Percentiles rank a stretch among this genome's conserved stretches.
Evolutionary conservation across 2,888 invertebrate genomes (phyloP).

Genomic region (Frankliniella fusca): DNA sequence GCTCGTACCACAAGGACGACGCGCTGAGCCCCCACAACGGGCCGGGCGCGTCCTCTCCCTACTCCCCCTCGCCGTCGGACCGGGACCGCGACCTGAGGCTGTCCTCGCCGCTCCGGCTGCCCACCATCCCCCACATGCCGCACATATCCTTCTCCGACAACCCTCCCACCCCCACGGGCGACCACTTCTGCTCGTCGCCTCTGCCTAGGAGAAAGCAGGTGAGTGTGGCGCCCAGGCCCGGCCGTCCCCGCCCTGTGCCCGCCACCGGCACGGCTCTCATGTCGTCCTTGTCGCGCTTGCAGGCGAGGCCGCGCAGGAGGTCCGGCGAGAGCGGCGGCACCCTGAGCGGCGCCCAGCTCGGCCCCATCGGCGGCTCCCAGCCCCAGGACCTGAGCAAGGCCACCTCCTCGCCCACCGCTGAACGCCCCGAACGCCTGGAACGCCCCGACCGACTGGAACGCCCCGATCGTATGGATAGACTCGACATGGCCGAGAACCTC

Average conservation of each 20-base stretch:
- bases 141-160: slow-evolving; percentile 50
- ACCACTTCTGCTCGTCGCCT: slow-evolving; percentile 62
- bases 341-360: neutral
- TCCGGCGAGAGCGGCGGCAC: slow-evolving; percentile 64
- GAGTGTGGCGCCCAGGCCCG: slow-evolving; percentile 9
- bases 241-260: neutral
- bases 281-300: slow-evolving; percentile 30
- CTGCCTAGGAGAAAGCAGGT: slow-evolving; percentile 72
- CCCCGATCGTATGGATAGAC: slow-evolving; percentile 44
- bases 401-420: slow-evolving; percentile 44
- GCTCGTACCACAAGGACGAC: slow-evolving; percentile 33
- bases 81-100: slow-evolving; percentile 48
- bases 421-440: slow-evolving; percentile 42
- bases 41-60: slow-evolving; percentile 34
- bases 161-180: slow-evolving; percentile 38
- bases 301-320: slow-evolving; percentile 77
- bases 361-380: neutral
- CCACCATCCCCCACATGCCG: slow-evolving; percentile 49
- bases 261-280: neutral
- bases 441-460: slow-evolving; percentile 37
- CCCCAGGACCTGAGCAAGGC: slow-evolving; percentile 58
- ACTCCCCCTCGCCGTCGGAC: slow-evolving; percentile 34
- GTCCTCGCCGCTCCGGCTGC: slow-evolving; percentile 43
- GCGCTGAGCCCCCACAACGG: slow-evolving; percentile 35
- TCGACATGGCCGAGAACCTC: slow-evolving; percentile 55